Conservation (phyloP, 2,797 vertebrate genomes). For the Argyrosomus regius region DNA sequence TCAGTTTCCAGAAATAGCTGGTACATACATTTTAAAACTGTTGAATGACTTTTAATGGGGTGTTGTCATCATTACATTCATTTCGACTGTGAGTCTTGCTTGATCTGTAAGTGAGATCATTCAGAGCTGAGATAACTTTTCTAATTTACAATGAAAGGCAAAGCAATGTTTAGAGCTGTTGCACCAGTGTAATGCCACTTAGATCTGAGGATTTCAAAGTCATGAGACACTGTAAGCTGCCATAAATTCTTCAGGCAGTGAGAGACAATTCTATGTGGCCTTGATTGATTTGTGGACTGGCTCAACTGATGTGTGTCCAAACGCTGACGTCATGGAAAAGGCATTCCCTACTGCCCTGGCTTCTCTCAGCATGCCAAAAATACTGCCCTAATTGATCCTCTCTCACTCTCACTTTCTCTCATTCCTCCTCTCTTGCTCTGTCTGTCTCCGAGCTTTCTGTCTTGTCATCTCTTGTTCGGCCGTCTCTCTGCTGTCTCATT, state of each 20-base stretch:
- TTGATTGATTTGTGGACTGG: slow-evolving; percentile 73
- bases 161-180: slow-evolving; percentile 43
- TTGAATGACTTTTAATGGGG: slow-evolving; percentile 47
- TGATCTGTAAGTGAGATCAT: slow-evolving; percentile 47
- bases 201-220: slow-evolving; percentile 69
- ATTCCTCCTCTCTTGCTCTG: slow-evolving; percentile 39
- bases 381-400: slow-evolving; percentile 80
- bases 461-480: slow-evolving; percentile 62
- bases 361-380: slow-evolving; percentile 72
- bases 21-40: slow-evolving; percentile 30
- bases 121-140: slow-evolving; percentile 31
- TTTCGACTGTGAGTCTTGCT: slow-evolving; percentile 32
- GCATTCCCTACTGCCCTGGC: slow-evolving; percentile 70
- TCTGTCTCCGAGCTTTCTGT: slow-evolving; percentile 47
- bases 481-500: slow-evolving; percentile 68
- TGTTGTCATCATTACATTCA: slow-evolving; percentile 49
- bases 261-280: slow-evolving; percentile 61
- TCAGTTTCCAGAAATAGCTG: slow-evolving; percentile 35
- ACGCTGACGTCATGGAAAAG: slow-evolving; percentile 80
- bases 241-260: slow-evolving; percentile 60
- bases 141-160: slow-evolving; percentile 48
- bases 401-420: slow-evolving; percentile 63
- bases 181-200: slow-evolving; percentile 46
- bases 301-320: slow-evolving; percentile 76
- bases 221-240: slow-evolving; percentile 67